Evolutionary conservation across 2,888 invertebrate genomes (phyloP), one percentile per base, ranked within the genome.

Genomic region (Apamea monoglypha): DNA sequence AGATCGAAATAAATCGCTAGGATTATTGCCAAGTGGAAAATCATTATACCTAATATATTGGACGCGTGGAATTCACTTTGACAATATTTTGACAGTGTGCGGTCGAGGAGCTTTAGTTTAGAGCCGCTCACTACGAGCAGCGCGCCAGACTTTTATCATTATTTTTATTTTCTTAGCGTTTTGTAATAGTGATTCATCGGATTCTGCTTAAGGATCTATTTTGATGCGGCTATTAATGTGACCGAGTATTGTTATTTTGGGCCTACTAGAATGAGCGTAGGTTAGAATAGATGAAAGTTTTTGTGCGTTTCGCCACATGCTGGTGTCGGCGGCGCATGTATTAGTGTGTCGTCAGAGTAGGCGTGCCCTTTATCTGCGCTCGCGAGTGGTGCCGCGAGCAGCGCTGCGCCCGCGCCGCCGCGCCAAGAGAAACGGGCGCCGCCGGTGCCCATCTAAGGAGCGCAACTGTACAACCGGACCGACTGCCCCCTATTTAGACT

Each of bases 1-100:
- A 92, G 96, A 96, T 96, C 95, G 93, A 96, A 96, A 97, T 97
- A 97, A 97, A 96, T 96, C 93, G 95, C 95, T 96, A 96, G 96
- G 96, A 96, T 96, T 96, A 96, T 96, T 96, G 97, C 97, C 97
- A 97, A 96, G 95, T 95, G 92, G 94, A 96, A 95, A 96, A 96
- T 95, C 95, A 95, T 95, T 96, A 93, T 96, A 80, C 82, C 85
- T 82, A 96, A 96, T 96, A 96, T 96, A 97, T 96, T 96, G 94
- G 96, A 95, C 96, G 93, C 93, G 93, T 87, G 96, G 96, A 96
- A 96, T 97, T 97, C 95, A 93, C 94, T 96, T 95, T 96, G 96
- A 97, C 96, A 97, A 96, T 97, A 97, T 97, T 97, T 96, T 97
- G 97, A 97, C 97, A 97, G 94, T 93, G 92, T 91, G 95, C 95